Evolutionary conservation across 2,888 invertebrate species (phyloP).

Genomic region (Apodemia duryi): DNA sequence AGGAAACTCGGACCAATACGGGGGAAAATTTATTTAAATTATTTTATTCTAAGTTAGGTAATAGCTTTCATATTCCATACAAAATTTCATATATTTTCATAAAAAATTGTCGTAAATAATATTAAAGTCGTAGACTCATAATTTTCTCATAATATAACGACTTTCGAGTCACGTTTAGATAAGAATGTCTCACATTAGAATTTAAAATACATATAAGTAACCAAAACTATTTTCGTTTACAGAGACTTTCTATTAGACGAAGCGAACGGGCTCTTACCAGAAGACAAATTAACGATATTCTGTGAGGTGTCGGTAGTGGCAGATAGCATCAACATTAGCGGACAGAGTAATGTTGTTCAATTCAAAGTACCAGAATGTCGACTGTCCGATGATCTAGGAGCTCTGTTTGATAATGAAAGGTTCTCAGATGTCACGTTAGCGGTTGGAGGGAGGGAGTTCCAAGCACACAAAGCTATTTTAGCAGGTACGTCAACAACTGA

Average conservation of each 20-base stretch:
- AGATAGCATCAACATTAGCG: constrained; percentile 99
- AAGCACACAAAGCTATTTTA: constrained; percentile 98
- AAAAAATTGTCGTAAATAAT: not conserved
- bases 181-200: constrained; percentile 5
- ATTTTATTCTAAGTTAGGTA: not conserved
- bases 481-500: constrained; percentile 81
- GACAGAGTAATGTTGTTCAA: constrained; percentile 98
- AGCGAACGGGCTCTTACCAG: constrained; percentile 98
- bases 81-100: not conserved
- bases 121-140: not conserved
- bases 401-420: constrained; percentile 97
- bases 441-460: constrained; percentile 93
- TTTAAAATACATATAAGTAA: constrained; percentile 7
- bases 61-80: not conserved
- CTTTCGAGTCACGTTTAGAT: constrained; percentile 1
- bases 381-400: constrained; percentile 95
- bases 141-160: constrained; percentile 10
- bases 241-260: constrained; percentile 99
- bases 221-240: constrained; percentile 39
- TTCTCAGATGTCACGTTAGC: constrained; percentile 98
- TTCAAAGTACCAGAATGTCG: constrained; percentile 98
- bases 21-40: too few relatives aligned
- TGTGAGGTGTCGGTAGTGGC: constrained; percentile 98
- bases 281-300: constrained; percentile 99
- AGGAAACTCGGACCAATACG: too few relatives aligned